These are phyloP conservation scores for Cacatua alba DNA, from an alignment of 2,113 vertebrate genomes.

Conservation along the genomic window DNA sequence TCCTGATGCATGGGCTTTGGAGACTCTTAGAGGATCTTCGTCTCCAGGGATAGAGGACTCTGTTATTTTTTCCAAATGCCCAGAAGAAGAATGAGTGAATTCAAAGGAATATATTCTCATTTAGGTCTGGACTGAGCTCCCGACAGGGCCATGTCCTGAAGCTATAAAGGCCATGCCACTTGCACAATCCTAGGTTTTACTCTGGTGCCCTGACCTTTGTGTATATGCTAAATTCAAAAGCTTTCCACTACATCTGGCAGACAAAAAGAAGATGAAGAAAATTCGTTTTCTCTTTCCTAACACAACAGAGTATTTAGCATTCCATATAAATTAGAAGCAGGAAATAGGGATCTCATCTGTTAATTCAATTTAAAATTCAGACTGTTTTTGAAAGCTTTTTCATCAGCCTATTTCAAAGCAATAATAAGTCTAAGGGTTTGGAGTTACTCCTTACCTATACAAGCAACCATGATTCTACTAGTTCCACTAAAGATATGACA, in stretches of 20 bases:
- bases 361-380: slow-evolving; percentile 49
- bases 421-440: not conserved
- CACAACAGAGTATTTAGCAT: slow-evolving; percentile 38
- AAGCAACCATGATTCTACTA: not conserved
- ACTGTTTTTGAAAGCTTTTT: slow-evolving; percentile 18
- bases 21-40: slow-evolving; percentile 19
- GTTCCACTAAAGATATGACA: not conserved
- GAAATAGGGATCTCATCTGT: not conserved
- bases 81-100: slow-evolving; percentile 53
- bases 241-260: slow-evolving; percentile 44
- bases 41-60: slow-evolving; percentile 2
- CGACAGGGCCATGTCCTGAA: slow-evolving; percentile 56
- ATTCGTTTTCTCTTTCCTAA: slow-evolving; percentile 15
- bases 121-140: slow-evolving; percentile 32
- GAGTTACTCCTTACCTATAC: not conserved
- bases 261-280: slow-evolving; percentile 52
- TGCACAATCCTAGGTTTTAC: slow-evolving; percentile 11
- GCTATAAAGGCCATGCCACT: slow-evolving; percentile 29
- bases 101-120: slow-evolving; percentile 43
- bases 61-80: slow-evolving; percentile 23
- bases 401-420: not conserved
- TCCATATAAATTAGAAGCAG: slow-evolving; percentile 56
- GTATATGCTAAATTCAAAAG: slow-evolving; percentile 46
- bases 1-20: not conserved
- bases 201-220: slow-evolving; percentile 44